Percentiles rank a stretch among this genome's conserved stretches.
These are phyloP conservation scores for Erethizon dorsatum DNA, from an alignment of 2,797 vertebrate genomes.

Conservation along the genomic window DNA sequence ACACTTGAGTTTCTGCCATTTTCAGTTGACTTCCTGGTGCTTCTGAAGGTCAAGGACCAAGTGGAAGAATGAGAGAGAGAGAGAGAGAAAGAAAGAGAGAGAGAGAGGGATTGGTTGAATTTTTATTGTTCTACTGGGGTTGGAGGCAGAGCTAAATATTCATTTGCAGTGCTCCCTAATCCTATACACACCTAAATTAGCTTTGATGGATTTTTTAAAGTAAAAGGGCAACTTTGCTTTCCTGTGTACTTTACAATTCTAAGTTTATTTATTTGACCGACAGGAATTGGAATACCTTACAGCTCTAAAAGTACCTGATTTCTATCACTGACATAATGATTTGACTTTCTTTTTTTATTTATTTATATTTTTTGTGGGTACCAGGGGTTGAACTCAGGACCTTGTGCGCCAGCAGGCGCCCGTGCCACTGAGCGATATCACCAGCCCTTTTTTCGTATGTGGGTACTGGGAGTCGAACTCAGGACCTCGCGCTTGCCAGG, in stretches of 20 bases:
- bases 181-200: background rate
- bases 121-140: background rate
- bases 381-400: too few relatives aligned
- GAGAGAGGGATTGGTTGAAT: too few relatives aligned
- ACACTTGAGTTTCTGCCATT: slow-evolving; percentile 65
- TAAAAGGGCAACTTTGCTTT: background rate
- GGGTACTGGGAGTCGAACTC: too few relatives aligned
- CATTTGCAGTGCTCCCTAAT: background rate
- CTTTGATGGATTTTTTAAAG: background rate
- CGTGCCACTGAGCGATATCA: too few relatives aligned
- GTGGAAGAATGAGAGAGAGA: too few relatives aligned
- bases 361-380: too few relatives aligned
- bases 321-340: background rate
- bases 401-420: too few relatives aligned
- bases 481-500: too few relatives aligned
- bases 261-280: slow-evolving; percentile 37
- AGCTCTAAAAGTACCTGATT: background rate
- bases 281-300: background rate
- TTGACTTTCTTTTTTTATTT: background rate
- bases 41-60: background rate
- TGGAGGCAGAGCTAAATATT: background rate
- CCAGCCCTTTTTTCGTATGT: too few relatives aligned
- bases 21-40: background rate
- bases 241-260: background rate
- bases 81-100: accelerated